A percentile compares a stretch with the other conserved stretches of the same genome.
phyloP scores from a whole-genome alignment of 2,888 invertebrate species.

The Stenoptilia bipunctidactyla region DNA sequence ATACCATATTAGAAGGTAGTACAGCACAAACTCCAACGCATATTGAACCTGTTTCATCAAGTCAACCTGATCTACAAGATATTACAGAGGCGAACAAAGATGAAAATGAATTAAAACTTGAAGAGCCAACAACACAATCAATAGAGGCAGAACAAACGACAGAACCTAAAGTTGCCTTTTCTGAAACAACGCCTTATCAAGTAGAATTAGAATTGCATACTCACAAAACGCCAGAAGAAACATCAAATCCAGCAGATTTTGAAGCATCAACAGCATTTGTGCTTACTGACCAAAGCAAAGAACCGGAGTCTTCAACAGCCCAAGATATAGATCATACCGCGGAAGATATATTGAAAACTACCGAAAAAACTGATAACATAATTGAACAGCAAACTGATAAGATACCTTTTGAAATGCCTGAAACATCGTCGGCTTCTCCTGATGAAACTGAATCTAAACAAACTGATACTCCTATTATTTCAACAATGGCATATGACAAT shows the following conservation, averaged over 20 bases:
- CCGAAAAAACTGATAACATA: neutral
- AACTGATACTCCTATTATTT: too few species aligned
- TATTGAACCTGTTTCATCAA: too few species aligned
- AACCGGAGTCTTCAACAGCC: neutral
- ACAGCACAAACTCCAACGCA: too few species aligned
- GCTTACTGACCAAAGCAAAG: neutral
- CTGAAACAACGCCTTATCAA: conserved; percentile 34
- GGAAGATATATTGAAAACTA: neutral
- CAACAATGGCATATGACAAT: neutral
- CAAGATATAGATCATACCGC: neutral
- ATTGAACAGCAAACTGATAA: conserved; percentile 18
- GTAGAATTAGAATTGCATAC: conserved; percentile 46
- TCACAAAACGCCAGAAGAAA: conserved; percentile 24
- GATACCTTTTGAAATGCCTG: conserved; percentile 8
- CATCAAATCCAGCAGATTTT: conserved; percentile 11
- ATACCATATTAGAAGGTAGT: too few species aligned
- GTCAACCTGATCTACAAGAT: too few species aligned
- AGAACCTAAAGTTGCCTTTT: conserved; percentile 16
- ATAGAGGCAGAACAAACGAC: conserved; percentile 14
- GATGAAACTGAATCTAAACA: neutral
- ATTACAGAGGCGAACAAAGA: too few species aligned
- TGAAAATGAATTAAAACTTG: too few species aligned
- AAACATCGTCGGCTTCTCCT: neutral
- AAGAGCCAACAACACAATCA: conserved; percentile 7
- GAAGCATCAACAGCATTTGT: neutral